phyloP scores from a whole-genome alignment of 2,888 invertebrate genomes.

The Crematogaster levior region DNA sequence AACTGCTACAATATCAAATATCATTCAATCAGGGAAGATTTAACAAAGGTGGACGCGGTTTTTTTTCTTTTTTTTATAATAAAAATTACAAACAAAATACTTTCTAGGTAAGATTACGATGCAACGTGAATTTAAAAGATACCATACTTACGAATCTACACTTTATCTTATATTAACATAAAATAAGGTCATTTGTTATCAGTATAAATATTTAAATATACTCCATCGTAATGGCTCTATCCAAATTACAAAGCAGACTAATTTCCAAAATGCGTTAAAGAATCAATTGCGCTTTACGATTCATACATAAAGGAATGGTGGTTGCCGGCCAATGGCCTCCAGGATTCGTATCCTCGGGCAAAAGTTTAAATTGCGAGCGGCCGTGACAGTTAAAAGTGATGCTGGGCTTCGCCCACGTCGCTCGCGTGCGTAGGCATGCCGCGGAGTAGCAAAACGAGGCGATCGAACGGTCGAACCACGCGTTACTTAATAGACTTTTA shows the following conservation, averaged over 20 bases:
- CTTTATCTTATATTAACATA: background rate
- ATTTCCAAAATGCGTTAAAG: too few species aligned
- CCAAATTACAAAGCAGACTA: background rate
- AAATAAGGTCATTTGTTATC: background rate
- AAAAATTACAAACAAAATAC: background rate
- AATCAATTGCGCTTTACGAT: background rate
- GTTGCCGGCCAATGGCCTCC: background rate
- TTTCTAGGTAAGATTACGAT: background rate
- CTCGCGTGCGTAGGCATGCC: conserved; percentile 16
- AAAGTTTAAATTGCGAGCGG: conserved; percentile 19
- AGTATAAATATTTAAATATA: background rate
- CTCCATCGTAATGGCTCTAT: background rate
- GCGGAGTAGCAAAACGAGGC: background rate
- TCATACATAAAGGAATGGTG: background rate
- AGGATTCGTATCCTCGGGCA: conserved; percentile 5
- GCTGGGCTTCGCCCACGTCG: conserved; percentile 32
- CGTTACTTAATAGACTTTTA: conserved; percentile 69
- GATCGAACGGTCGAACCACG: conserved; percentile 58
- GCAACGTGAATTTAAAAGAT: background rate
- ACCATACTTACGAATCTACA: background rate
- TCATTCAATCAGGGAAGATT: background rate
- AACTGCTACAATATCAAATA: background rate
- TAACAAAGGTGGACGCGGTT: background rate
- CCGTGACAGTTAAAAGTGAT: conserved; percentile 42
- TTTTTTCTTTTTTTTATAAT: background rate